Evolutionary conservation across 2,888 invertebrate species (phyloP).

Genomic region (Mesorhabditis sp.): DNA sequence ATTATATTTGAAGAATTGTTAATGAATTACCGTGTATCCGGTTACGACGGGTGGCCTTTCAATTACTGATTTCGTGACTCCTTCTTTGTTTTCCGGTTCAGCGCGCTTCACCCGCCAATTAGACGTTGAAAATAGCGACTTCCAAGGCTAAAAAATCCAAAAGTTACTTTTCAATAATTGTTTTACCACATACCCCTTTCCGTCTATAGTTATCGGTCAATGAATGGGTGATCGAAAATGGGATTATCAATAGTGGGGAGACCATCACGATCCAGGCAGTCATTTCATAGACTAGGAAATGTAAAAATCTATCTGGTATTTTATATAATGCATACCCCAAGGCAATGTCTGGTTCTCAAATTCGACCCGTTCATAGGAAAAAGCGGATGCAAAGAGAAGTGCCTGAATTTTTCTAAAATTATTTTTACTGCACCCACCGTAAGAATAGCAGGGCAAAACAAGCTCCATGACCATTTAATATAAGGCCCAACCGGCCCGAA

Average conservation of each 20-base stretch:
- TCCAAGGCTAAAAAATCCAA: not conserved
- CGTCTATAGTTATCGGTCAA: not conserved
- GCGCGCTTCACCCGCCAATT: conserved; percentile 2
- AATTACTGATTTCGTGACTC: not conserved
- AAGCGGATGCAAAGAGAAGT: conserved; percentile 33
- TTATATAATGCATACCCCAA: not conserved
- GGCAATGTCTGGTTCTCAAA: conserved; percentile 19
- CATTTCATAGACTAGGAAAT: conserved; percentile 35
- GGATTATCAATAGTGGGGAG: conserved; percentile 47
- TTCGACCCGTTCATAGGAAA: conserved; percentile 32
- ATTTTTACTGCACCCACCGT: conserved; percentile 21
- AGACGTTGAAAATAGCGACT: not conserved
- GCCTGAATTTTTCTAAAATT: conserved; percentile 14
- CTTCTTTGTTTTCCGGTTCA: not conserved
- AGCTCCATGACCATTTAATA: conserved; percentile 49
- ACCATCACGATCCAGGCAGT: conserved; percentile 52
- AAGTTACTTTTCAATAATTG: not conserved
- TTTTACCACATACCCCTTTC: not conserved
- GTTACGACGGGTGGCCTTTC: not conserved
- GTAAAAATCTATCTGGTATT: conserved; percentile 11
- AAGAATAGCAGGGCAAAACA: conserved; percentile 45
- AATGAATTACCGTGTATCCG: not conserved
- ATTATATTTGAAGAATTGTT: not conserved
- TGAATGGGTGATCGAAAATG: conserved; percentile 12
- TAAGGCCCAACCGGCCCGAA: conserved; percentile 52